Evolutionary conservation across 2,113 vertebrate species (phyloP).

Genomic region (Pteropus alecto): DNA sequence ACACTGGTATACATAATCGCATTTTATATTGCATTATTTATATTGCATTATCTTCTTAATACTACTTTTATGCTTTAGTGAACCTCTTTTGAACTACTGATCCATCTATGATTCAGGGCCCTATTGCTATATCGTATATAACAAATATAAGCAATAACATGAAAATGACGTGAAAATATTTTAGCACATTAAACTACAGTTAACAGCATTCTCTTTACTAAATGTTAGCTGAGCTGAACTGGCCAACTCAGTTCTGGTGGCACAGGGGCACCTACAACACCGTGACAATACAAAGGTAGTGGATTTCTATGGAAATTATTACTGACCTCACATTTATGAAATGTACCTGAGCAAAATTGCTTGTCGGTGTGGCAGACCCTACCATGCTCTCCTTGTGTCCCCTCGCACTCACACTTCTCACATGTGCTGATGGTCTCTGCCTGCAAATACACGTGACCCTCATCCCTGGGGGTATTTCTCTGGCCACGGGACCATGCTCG

Average conservation of each 20-base stretch:
- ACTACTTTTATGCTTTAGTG: neutral
- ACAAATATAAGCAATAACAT: neutral
- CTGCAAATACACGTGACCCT: neutral
- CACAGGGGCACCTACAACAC: neutral
- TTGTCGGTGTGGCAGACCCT: neutral
- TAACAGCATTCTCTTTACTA: neutral
- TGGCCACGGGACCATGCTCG: neutral
- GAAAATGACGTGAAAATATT: neutral
- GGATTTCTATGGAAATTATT: neutral
- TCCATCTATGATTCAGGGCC: neutral
- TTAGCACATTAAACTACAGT: neutral
- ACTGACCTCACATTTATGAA: neutral
- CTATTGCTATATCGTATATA: neutral
- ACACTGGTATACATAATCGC: neutral
- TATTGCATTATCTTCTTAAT: neutral
- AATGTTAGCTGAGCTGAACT: neutral
- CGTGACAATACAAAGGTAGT: neutral
- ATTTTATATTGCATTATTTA: neutral
- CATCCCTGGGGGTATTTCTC: neutral
- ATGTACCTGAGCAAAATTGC: neutral
- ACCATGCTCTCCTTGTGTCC: neutral
- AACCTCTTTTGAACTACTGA: neutral
- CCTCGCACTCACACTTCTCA: neutral
- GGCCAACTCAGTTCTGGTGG: neutral
- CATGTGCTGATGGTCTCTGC: neutral